A percentile compares a stretch with the other conserved stretches of the same genome.
These are phyloP conservation scores for Arenaria interpres DNA, from an alignment of 2,113 vertebrate species.

Conservation along the genomic window DNA sequence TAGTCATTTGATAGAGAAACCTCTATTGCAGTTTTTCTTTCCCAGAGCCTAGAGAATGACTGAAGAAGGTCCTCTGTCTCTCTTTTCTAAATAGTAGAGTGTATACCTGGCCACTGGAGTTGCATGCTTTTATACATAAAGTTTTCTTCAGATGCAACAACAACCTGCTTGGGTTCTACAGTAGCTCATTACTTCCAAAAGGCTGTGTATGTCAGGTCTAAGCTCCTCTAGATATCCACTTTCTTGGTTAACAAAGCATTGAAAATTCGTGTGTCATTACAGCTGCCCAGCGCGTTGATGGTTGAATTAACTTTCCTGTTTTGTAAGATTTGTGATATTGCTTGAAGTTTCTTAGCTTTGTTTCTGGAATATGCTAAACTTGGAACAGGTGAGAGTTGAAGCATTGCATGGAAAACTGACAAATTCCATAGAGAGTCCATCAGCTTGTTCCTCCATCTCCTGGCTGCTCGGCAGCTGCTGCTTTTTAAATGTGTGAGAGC, in stretches of 20 bases:
- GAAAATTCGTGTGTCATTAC: background rate
- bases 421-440: background rate
- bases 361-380: background rate
- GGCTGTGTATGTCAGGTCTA: background rate
- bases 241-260: background rate
- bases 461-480: accelerated
- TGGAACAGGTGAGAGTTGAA: accelerated
- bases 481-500: background rate
- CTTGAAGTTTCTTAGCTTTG: background rate
- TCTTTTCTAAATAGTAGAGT: background rate
- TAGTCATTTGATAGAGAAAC: background rate
- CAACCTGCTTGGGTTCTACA: background rate
- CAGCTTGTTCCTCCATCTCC: background rate
- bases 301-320: background rate
- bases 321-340: background rate
- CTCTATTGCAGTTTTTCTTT: background rate
- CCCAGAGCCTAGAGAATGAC: background rate
- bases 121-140: background rate
- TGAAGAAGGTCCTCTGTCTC: background rate
- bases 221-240: background rate
- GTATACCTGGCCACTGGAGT: background rate
- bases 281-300: background rate
- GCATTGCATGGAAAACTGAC: background rate
- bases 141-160: background rate
- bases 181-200: background rate